These are phyloP conservation scores for Atopsyche davidsoni DNA, from an alignment of 1,140 invertebrate species.

Conservation along the genomic window DNA sequence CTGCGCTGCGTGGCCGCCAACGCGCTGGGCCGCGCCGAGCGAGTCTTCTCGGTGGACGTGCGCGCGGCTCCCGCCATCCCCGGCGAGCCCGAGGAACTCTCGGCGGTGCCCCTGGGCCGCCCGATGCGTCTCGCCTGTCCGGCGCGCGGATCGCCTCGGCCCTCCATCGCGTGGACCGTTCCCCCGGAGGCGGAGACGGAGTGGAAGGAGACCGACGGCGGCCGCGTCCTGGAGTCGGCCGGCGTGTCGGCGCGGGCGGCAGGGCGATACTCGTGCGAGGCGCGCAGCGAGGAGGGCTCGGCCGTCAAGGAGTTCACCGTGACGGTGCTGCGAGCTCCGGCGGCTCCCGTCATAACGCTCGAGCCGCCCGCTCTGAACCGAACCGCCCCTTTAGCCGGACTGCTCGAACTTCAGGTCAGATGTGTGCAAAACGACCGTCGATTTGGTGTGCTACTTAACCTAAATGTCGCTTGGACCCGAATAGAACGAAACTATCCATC, in stretches of 20 bases:
- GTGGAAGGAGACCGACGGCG: constrained; percentile 20
- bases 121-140: constrained; percentile 34
- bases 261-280: constrained; percentile 35
- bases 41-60: constrained; percentile 36
- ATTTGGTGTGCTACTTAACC: no score
- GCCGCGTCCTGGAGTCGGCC: constrained; percentile 15
- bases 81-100: constrained; percentile 6
- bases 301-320: constrained; percentile 35
- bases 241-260: constrained; percentile 26
- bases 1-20: constrained; percentile 41
- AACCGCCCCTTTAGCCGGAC: no score
- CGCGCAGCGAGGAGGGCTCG: constrained; percentile 34
- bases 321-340: constrained; percentile 30
- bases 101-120: constrained; percentile 12
- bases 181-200: no score
- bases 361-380: no score
- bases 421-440: no score
- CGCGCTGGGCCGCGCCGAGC: constrained; percentile 34
- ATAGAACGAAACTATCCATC: no score
- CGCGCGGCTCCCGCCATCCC: constrained; percentile 21
- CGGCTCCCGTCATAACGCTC: constrained; percentile 14
- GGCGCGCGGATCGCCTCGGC: constrained; percentile 35
- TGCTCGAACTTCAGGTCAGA: no score
- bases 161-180: constrained; percentile 37
- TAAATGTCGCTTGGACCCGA: no score